phyloP scores from a whole-genome alignment of 92 coral and sea anemone species.

The Heliopora coerulea region DNA sequence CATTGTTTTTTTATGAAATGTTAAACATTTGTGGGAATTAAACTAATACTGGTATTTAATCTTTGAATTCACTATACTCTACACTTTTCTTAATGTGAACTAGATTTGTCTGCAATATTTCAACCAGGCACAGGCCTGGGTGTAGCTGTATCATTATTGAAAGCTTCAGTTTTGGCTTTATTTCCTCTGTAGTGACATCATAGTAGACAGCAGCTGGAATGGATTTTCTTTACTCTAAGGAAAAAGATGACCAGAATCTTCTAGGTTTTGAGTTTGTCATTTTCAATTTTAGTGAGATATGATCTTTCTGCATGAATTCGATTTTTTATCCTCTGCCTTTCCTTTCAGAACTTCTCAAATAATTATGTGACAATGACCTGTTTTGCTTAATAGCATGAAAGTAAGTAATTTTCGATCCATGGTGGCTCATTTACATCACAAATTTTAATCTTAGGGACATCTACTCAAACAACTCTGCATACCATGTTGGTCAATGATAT shows the following conservation, averaged over 20 bases:
- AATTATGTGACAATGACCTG: conserved; percentile 46
- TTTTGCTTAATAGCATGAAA: conserved; percentile 51
- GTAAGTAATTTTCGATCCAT: conserved; percentile 49
- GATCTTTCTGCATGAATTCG: conserved; percentile 50
- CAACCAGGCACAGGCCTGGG: too few species aligned
- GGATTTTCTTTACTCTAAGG: conserved; percentile 47
- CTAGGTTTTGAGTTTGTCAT: conserved; percentile 49
- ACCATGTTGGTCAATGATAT: too few species aligned
- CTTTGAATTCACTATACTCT: too few species aligned
- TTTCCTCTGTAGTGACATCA: conserved; percentile 35
- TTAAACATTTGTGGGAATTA: too few species aligned
- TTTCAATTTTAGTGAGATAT: conserved; percentile 44
- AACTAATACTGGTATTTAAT: too few species aligned
- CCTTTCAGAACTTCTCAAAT: conserved; percentile 48
- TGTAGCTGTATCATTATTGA: too few species aligned
- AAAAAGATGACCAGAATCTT: conserved; percentile 55
- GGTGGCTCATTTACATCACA: conserved; percentile 34
- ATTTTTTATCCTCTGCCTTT: conserved; percentile 50
- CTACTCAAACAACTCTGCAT: too few species aligned
- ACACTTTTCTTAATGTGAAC: too few species aligned
- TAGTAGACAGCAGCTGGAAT: conserved; percentile 50
- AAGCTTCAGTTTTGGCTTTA: conserved; percentile 54
- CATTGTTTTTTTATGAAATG: too few species aligned
- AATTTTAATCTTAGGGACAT: conserved; percentile 1
- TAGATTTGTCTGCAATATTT: too few species aligned